These are phyloP conservation scores for Cyclophora albipunctata DNA, from an alignment of 2,888 invertebrate species.

Conservation along the genomic window DNA sequence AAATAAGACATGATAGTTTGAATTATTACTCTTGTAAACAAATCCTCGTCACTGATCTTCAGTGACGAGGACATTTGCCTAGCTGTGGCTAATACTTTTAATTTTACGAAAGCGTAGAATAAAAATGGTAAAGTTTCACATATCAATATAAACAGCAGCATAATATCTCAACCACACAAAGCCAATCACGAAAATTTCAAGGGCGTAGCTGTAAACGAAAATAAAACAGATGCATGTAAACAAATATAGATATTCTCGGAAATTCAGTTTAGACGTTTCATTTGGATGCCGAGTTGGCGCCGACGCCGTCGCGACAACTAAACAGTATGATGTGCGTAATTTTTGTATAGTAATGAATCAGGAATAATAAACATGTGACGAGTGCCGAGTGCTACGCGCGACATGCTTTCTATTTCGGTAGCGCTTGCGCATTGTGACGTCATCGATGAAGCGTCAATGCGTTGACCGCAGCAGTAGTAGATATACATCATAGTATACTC, in stretches of 20 bases:
- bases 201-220: constrained; percentile 26
- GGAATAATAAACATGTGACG: constrained; percentile 11
- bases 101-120: too few species aligned
- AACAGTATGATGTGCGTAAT: constrained; percentile 23
- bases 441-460: too few species aligned
- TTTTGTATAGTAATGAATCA: constrained; percentile 20
- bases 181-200: constrained; percentile 23
- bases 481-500: too few species aligned
- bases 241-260: constrained; percentile 50
- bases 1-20: too few species aligned
- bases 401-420: constrained; percentile 11
- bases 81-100: too few species aligned
- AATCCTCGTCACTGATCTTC: too few species aligned
- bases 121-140: too few species aligned
- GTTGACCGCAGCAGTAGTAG: too few species aligned
- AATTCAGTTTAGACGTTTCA: constrained; percentile 33
- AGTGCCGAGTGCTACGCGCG: neutral
- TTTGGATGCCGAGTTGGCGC: constrained; percentile 26
- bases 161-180: too few species aligned
- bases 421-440: neutral
- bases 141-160: too few species aligned
- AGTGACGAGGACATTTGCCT: too few species aligned
- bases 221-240: constrained; percentile 34
- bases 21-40: too few species aligned
- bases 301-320: constrained; percentile 24